Percentiles rank a stretch among this genome's conserved stretches.
phyloP scores from a whole-genome alignment of 2,797 vertebrate species.

The Fringilla coelebs region DNA sequence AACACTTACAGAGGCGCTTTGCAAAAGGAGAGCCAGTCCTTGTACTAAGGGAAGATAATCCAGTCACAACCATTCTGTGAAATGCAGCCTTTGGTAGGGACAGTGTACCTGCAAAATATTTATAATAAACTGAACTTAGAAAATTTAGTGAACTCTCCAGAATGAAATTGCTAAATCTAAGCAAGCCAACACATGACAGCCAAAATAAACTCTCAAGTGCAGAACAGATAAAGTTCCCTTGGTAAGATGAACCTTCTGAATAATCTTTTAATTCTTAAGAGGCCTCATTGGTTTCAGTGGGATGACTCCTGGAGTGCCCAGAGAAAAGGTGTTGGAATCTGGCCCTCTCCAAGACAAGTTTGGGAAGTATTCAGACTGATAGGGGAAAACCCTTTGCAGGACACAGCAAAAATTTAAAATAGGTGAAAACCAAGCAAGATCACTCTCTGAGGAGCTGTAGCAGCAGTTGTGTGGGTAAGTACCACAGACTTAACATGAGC shows the following conservation, averaged over 20 bases:
- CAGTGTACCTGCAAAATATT: not conserved
- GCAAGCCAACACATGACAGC: not conserved
- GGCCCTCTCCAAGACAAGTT: not conserved
- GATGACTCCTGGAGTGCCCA: not conserved
- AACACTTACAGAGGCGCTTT: not conserved
- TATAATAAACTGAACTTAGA: not conserved
- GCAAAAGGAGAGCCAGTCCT: not conserved
- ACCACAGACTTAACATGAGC: not conserved
- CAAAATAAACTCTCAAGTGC: not conserved
- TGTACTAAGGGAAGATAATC: not conserved
- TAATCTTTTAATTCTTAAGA: not conserved
- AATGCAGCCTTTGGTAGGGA: not conserved
- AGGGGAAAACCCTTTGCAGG: not conserved
- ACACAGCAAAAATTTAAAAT: not conserved
- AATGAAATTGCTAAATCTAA: not conserved
- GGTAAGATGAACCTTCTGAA: not conserved
- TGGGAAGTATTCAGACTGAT: not conserved
- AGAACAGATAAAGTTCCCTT: not conserved
- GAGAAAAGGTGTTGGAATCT: not conserved
- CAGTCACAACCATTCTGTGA: not conserved
- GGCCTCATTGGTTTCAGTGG: not conserved
- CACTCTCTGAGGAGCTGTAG: not conserved
- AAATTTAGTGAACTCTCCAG: not conserved
- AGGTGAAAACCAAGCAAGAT: not conserved
- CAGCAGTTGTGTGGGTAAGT: not conserved